Evolutionary conservation across 1,140 invertebrate species (phyloP), one percentile per base, ranked within the genome.

Genomic region (Neoseiulus cucumeris): DNA sequence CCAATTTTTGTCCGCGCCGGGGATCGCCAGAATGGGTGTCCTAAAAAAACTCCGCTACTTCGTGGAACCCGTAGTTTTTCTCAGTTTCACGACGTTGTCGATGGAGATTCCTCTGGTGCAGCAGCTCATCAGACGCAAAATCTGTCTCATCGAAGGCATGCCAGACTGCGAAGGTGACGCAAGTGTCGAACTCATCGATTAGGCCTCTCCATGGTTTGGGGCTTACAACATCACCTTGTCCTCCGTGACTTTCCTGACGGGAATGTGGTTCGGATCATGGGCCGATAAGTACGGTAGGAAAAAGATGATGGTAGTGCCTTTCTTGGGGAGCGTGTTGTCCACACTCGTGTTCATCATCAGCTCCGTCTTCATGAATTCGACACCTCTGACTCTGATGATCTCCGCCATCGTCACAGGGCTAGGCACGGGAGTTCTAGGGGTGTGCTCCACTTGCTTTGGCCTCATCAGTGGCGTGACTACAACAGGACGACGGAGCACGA

Each of bases 361-460:
- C 72, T 85, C 87, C 1, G 70, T 80, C n/a, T 74, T 72, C 45
- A 67, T 70, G 9, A 51, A 71, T 1, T 66, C 71, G 18, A 70
- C 73, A 18, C 68, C 77, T 9, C 64, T 45, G n/a, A 74, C 72
- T 65, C 69, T 79, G 30, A 67, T 78, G 20, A 66, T 79, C 65
- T 76, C 76, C 42, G 72, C 71, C 42, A 20, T 74, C 29, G 18
- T 79, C 1, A 75, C 73, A 64, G 79, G 79, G 0, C 70, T 91
- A 0, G 85, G 85, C 6, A 87, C 87, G 1, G 87, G 87, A 1
- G 87, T 85, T 82, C 86, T 89, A 70, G 87, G 86, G 18, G 85
- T 90, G 82, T 83, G 90, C 68, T 89, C 91, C 84, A 86, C 86
- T 17, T 83, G 87, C 39, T 91, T 91, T 73, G 90, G 87, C 73